A percentile compares a stretch with the other conserved stretches of the same genome.
Evolutionary conservation across 64 coral and sea anemone species (phyloP).

Genomic region (Pachyseris speciosa): DNA sequence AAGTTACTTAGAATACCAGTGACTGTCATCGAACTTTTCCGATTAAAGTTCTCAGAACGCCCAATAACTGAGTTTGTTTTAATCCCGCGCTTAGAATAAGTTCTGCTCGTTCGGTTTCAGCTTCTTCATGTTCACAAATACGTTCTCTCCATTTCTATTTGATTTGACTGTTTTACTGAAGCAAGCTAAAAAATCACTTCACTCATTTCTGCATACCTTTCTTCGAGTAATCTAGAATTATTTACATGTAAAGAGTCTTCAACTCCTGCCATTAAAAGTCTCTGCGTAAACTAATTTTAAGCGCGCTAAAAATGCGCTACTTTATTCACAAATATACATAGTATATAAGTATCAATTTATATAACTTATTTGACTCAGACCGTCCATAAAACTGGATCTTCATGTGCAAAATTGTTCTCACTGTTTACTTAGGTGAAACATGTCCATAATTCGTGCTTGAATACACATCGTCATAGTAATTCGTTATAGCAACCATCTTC

Average conservation of each 20-base stretch:
- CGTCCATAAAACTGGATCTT: constrained; percentile 23
- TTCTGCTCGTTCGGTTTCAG: not conserved
- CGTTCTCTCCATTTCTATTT: too few relatives aligned
- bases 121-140: too few relatives aligned
- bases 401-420: not conserved
- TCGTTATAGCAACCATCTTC: not conserved
- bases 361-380: not conserved
- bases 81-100: not conserved
- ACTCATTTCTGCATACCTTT: not conserved
- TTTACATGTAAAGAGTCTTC: not conserved
- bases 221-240: not conserved
- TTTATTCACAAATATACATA: constrained; percentile 18
- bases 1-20: not conserved
- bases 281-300: not conserved
- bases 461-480: not conserved
- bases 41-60: not conserved
- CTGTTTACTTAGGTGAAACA: not conserved
- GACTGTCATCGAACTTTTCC: too few relatives aligned
- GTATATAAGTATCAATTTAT: constrained; percentile 13
- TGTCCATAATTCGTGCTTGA: not conserved
- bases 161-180: too few relatives aligned
- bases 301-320: constrained; percentile 19
- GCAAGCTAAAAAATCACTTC: too few relatives aligned
- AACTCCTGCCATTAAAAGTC: not conserved
- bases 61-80: not conserved